Base-by-base conservation (phyloP, 2,888 invertebrate species). In the Ophioninae sp. region DNA sequence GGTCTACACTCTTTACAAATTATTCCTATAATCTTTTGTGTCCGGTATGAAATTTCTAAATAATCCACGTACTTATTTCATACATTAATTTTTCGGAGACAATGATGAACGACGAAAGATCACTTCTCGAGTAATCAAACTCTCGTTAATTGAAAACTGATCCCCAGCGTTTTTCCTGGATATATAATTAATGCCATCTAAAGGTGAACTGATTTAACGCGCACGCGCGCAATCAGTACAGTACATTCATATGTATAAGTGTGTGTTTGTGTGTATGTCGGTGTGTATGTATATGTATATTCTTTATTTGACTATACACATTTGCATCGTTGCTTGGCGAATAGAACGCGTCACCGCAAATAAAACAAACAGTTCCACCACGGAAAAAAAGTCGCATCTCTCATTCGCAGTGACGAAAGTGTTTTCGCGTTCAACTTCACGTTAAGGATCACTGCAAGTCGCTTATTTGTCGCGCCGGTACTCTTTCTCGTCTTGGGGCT, bases 401-500 rank as follows among this genome's bases (percentile, higher is more conserved):
- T 58, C 65, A 22, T 67, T 73, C 44, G 75, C 68, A 56, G 51
- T 59, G 59, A 69, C 67, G 63, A 58, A 44, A 59, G 30, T 64
- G 44, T 9, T 67, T 71, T 67, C 59, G 30, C 23, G 41, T 79
- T 65, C 37, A 20, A 61, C 44, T 67, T 74, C n/a, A 37, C 44
- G 22, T 72, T 30, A 8, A 58, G 22, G 20, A 20, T 56, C 8
- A 67, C 37, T 61, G 67, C 20, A 23, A 77, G 69, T 76, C 30
- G 13, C 59, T 83, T 86, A 90, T 86, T 92, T 92, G 13, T 91
- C 92, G 68, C 87, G 89, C 82, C 89, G 91, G 80, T 89, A 85
- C 78, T 92, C 92, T 30, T 88, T 90, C 51, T 92, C 91, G 23
- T 92, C 92, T 3, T 86, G 73, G 7, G 90, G 79, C 75, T 93